Conservation (phyloP, 1,140 invertebrate genomes). For the Magallana angulata region DNA sequence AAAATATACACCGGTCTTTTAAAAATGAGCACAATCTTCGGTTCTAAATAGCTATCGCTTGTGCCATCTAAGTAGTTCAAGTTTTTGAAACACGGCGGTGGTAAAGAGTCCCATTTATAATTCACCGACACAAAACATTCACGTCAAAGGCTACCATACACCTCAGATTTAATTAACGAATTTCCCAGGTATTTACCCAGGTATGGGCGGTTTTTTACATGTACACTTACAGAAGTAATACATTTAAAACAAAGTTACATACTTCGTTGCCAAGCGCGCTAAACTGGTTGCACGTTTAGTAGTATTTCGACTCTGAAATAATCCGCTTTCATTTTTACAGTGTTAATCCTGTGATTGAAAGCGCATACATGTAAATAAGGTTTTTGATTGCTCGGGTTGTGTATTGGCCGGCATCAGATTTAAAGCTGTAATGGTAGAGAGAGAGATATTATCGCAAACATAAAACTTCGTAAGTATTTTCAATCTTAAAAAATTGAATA, state of each 20-base stretch:
- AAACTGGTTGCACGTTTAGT: neutral
- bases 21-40: neutral
- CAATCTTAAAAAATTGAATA: neutral
- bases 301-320: neutral
- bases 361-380: neutral
- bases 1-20: neutral
- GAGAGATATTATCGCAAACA: neutral
- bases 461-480: neutral
- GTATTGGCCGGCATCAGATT: neutral
- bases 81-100: slow-evolving; percentile 3
- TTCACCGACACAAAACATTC: neutral
- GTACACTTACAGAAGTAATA: neutral
- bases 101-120: slow-evolving; percentile 6
- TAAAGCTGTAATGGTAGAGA: slow-evolving; percentile 18
- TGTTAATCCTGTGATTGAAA: slow-evolving; percentile 24
- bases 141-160: neutral
- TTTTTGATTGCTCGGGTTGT: neutral
- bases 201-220: neutral
- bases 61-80: neutral
- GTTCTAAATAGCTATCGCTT: neutral
- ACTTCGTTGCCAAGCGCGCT: neutral
- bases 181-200: neutral
- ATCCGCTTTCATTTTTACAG: slow-evolving; percentile 15
- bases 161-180: slow-evolving; percentile 10
- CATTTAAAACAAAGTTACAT: slow-evolving; percentile 1